These are phyloP conservation scores for Cranoglanis bouderius DNA, from an alignment of 2,113 vertebrate genomes.

Conservation along the genomic window DNA sequence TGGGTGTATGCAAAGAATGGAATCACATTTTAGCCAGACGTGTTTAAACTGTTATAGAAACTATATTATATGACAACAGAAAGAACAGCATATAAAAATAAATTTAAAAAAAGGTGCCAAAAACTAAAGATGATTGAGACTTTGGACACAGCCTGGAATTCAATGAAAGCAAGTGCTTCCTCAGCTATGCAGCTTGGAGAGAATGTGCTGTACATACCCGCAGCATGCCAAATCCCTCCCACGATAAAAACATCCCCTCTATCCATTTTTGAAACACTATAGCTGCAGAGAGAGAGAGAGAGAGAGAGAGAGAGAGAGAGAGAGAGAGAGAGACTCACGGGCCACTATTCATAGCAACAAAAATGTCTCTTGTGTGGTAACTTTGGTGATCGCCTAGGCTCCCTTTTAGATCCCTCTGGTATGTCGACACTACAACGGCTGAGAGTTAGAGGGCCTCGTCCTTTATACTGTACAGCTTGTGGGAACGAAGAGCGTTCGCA, in stretches of 20 bases:
- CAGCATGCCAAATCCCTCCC: conserved; percentile 26
- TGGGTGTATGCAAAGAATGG: neutral
- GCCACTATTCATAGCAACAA: conserved; percentile 68
- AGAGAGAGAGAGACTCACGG: conserved; percentile 54
- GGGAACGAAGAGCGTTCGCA: conserved; percentile 39
- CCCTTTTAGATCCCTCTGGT: conserved; percentile 70
- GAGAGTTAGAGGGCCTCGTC: conserved; percentile 43
- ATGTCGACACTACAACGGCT: conserved; percentile 72
- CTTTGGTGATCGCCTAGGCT: conserved; percentile 71
- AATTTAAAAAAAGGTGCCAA: neutral
- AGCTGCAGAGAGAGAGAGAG: conserved; percentile 14
- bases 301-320: conserved; percentile 39
- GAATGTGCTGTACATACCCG: neutral
- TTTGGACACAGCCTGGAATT: conserved; percentile 5
- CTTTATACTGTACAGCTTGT: conserved; percentile 47
- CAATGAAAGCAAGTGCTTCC: conserved; percentile 7
- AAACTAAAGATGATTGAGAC: neutral
- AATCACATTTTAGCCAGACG: neutral
- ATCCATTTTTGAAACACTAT: conserved; percentile 46
- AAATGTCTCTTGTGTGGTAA: conserved; percentile 63
- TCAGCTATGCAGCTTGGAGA: neutral
- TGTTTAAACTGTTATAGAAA: neutral
- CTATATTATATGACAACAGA: neutral
- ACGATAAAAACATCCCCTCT: conserved; percentile 39
- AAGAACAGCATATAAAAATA: neutral